Base-by-base conservation (phyloP, 2,797 vertebrate genomes). In the Loriculus beryllinus region DNA sequence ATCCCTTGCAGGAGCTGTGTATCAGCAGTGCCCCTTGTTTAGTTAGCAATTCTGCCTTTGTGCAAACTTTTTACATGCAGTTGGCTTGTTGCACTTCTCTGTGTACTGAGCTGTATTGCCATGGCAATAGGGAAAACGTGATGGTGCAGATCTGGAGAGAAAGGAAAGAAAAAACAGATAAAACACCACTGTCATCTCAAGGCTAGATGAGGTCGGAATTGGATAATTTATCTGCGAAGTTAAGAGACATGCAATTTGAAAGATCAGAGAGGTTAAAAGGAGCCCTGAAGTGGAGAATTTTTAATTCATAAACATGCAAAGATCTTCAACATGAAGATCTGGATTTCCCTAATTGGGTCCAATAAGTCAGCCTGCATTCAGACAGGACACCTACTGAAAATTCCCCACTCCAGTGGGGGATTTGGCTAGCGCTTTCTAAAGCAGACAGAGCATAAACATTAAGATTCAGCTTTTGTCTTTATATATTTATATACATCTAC, bases 41-140 rank as follows among this genome's bases (percentile, higher is more conserved):
- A 71, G 80, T 82, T 77, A 76, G 83, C 91, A 96, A 69, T 95
- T 95, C 91, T 96, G 92, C 83, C 91, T 93, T 64, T 35, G 87
- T 71, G 35, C 80, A 85, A 93, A 96, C 91, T 96, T 97, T 93
- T 86, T 84, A 81, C 77, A n/a, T 70, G 64, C 59, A 75, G 16
- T 49, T 92, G 91, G 67, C 81, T 92, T 79, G 71, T 82, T 91
- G 88, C 82, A 23, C 74, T 82, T 68, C 68, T 90, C 79, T 62
- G 57, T 81, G 83, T 92, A 81, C 86, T 85, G 54, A 81, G 87
- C 91, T 86, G 54, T 47, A 96, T 97, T 92, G 82, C 97, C 96
- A 97, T 96, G 97, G 97, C 76, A 77, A 97, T 94, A 67, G 87
- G 62, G 77, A 75, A 95, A 98, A 97, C 91, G 94, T 37, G 89